These are phyloP conservation scores for Molossus alvarezi DNA, from an alignment of 2,797 vertebrate species.

Conservation along the genomic window DNA sequence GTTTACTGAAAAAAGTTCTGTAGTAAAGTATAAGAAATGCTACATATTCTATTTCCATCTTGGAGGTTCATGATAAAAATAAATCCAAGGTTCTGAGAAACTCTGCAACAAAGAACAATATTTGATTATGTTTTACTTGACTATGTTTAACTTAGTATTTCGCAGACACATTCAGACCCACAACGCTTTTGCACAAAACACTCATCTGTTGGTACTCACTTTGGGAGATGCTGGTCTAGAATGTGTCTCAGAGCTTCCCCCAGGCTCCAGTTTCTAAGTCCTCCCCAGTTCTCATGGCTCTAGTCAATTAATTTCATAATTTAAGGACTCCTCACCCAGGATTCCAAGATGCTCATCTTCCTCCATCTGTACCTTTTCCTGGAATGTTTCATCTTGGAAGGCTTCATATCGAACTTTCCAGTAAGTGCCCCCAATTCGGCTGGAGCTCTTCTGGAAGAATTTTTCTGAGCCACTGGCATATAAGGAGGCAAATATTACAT, in stretches of 20 bases:
- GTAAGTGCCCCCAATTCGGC: conserved; percentile 89
- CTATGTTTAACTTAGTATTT: conserved; percentile 44
- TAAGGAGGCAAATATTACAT: conserved; percentile 64
- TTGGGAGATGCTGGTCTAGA: background rate
- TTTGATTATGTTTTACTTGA: conserved; percentile 34
- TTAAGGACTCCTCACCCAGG: conserved; percentile 87
- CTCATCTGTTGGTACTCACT: background rate
- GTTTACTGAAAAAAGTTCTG: conserved; percentile 16
- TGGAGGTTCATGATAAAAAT: conserved; percentile 44
- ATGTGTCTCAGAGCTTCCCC: background rate
- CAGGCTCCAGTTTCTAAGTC: conserved; percentile 23
- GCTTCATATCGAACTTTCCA: conserved; percentile 91
- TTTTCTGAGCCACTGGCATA: conserved; percentile 82
- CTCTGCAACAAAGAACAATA: conserved; percentile 14
- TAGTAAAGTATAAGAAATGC: conserved; percentile 33
- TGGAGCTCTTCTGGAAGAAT: conserved; percentile 86
- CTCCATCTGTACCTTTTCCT: conserved; percentile 85
- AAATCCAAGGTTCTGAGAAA: background rate
- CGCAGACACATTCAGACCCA: conserved; percentile 4
- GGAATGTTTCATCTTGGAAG: conserved; percentile 90
- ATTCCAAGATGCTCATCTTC: conserved; percentile 90
- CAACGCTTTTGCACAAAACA: background rate
- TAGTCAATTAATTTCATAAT: conserved; percentile 41
- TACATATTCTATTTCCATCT: background rate
- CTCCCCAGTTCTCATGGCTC: conserved; percentile 2